A percentile compares a stretch with the other conserved stretches of the same genome.
Evolutionary conservation across 2,888 invertebrate species (phyloP).

Genomic region (Cerceris ruficornis): DNA sequence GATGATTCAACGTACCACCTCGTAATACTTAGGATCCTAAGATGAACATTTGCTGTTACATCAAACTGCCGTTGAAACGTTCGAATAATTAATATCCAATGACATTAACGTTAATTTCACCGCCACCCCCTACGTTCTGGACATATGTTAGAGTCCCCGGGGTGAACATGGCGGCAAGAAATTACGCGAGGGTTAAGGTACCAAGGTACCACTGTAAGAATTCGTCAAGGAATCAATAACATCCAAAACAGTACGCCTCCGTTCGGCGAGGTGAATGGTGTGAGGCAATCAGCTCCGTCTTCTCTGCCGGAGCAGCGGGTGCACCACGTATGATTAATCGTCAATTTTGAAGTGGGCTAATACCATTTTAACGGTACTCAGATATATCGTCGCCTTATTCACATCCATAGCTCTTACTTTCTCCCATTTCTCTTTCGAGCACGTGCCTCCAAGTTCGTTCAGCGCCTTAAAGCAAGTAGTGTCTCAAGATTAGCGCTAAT

Average conservation of each 20-base stretch:
- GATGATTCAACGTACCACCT: background rate
- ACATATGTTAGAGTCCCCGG: background rate
- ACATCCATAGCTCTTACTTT: conserved; percentile 49
- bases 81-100: conserved; percentile 1
- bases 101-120: background rate
- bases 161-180: background rate
- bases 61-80: background rate
- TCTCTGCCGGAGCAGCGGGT: conserved; percentile 29
- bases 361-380: conserved; percentile 58
- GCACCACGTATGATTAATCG: conserved; percentile 66
- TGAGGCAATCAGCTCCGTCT: conserved; percentile 42
- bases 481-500: conserved; percentile 53
- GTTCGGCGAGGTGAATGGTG: conserved; percentile 24
- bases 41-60: background rate
- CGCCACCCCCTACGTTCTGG: background rate
- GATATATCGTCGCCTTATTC: conserved; percentile 56
- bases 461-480: conserved; percentile 51
- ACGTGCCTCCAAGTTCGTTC: conserved; percentile 38
- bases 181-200: conserved; percentile 12
- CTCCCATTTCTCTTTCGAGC: conserved; percentile 47
- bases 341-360: conserved; percentile 65
- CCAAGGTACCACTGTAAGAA: conserved; percentile 15
- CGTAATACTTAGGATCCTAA: background rate
- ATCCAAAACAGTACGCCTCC: conserved; percentile 1
- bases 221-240: conserved; percentile 50